Evolutionary conservation across 2,888 invertebrate species (phyloP).

Genomic region (Zygaena filipendulae): DNA sequence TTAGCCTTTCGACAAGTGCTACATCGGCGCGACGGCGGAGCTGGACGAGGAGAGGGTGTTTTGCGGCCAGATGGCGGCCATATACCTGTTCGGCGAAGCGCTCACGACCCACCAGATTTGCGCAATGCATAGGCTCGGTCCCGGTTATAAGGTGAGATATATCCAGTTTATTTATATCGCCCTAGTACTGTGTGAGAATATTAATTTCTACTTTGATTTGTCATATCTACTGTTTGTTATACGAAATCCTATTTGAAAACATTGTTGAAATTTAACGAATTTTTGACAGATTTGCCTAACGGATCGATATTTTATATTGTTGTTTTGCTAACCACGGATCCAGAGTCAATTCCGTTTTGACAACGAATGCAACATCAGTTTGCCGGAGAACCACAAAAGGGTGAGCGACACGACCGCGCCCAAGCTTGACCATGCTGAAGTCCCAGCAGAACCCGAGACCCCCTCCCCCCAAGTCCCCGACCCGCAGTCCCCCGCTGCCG

Average conservation of each 20-base stretch:
- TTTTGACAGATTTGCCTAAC: slow-evolving; percentile 7
- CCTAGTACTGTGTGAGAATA: neutral
- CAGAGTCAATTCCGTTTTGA: slow-evolving; percentile 99
- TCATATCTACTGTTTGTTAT: too few relatives aligned
- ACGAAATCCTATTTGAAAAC: too few relatives aligned
- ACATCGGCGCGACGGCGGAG: slow-evolving; percentile 97
- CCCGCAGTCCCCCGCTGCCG: slow-evolving; percentile 27
- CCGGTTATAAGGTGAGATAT: slow-evolving; percentile 93
- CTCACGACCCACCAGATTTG: slow-evolving; percentile 97
- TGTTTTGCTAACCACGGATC: slow-evolving; percentile 50
- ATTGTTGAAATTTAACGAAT: neutral
- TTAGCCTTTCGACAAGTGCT: slow-evolving; percentile 99
- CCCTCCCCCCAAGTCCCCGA: slow-evolving; percentile 27
- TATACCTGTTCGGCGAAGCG: slow-evolving; percentile 98
- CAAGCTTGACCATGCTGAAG: slow-evolving; percentile 47
- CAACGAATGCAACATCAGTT: slow-evolving; percentile 97
- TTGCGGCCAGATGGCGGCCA: slow-evolving; percentile 99
- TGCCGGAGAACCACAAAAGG: slow-evolving; percentile 98
- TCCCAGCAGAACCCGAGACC: slow-evolving; percentile 24
- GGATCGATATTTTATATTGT: slow-evolving; percentile 25
- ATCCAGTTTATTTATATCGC: slow-evolving; percentile 1
- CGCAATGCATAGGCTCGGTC: slow-evolving; percentile 98
- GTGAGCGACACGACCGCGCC: slow-evolving; percentile 77
- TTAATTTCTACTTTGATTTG: slow-evolving; percentile 1
- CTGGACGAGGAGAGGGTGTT: slow-evolving; percentile 97